Evolutionary conservation across 2,797 vertebrate genomes (phyloP).

Genomic region (Xiphorhynchus erythropygius): DNA sequence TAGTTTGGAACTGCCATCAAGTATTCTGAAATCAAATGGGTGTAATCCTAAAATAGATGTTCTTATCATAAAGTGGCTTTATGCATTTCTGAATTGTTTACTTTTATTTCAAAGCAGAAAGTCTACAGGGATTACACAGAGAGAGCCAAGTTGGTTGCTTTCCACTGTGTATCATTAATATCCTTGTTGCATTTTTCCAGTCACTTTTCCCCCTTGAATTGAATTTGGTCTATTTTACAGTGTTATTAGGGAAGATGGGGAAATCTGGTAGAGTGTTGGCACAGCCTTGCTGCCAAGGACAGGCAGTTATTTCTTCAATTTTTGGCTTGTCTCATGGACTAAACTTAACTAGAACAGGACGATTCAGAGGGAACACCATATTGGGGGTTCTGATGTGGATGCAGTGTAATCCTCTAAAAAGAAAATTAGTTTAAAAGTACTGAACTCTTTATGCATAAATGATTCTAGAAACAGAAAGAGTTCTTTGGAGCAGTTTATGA

Average conservation of each 20-base stretch:
- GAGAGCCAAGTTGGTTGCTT: not conserved
- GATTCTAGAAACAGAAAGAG: not conserved
- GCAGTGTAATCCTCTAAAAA: not conserved
- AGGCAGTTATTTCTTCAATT: not conserved
- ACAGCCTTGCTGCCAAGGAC: not conserved
- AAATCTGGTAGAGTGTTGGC: not conserved
- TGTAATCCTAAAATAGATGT: not conserved
- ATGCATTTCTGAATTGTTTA: not conserved
- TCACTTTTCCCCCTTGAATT: not conserved
- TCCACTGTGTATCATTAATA: not conserved
- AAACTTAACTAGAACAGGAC: not conserved
- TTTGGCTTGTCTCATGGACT: not conserved
- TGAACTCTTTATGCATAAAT: not conserved
- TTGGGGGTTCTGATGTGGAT: not conserved
- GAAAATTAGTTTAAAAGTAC: not conserved
- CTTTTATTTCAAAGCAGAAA: slow-evolving; percentile 22
- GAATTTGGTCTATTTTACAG: not conserved
- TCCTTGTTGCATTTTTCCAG: not conserved
- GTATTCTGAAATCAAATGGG: not conserved
- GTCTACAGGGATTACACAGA: not conserved
- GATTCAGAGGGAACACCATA: not conserved
- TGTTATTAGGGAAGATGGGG: not conserved
- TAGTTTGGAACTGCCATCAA: not conserved
- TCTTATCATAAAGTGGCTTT: not conserved
- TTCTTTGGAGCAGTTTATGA: not conserved